Percentiles rank a stretch among this genome's conserved stretches.
Conservation (phyloP, 2,888 invertebrate genomes). For the Zeuzera pyrina region DNA sequence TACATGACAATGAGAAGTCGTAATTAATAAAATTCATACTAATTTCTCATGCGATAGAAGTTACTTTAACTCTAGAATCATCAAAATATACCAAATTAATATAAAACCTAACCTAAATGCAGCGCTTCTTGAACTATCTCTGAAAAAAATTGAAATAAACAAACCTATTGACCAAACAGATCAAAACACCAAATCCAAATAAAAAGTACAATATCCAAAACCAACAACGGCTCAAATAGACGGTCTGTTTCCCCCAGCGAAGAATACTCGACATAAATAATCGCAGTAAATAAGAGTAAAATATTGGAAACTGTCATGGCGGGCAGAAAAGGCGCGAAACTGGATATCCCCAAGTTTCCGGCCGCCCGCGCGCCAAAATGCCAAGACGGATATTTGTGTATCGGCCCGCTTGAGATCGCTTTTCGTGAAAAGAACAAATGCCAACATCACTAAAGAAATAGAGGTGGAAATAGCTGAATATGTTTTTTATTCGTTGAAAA, state of each 20-base stretch:
- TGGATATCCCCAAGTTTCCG: constrained; percentile 69
- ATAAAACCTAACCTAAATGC: no score
- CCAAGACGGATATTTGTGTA: constrained; percentile 65
- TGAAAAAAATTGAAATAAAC: constrained; percentile 5
- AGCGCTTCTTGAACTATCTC: no score
- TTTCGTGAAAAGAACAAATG: constrained; percentile 25
- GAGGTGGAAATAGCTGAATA: no score
- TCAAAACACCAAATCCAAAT: constrained; percentile 20
- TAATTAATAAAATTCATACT: no score
- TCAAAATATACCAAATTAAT: no score
- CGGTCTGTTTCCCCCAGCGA: constrained; percentile 40
- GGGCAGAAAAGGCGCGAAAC: constrained; percentile 63
- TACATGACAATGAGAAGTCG: no score
- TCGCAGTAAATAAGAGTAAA: constrained; percentile 70
- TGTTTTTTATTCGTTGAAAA: no score
- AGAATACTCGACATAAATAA: constrained; percentile 67
- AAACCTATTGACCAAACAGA: constrained; percentile 12
- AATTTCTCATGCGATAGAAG: no score
- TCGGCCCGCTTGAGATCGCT: constrained; percentile 39
- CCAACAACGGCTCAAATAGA: constrained; percentile 37
- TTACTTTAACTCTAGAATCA: no score
- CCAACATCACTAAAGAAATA: no score
- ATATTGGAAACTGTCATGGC: constrained; percentile 70
- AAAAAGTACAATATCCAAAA: constrained; percentile 23
- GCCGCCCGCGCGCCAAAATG: constrained; percentile 62